Evolutionary conservation across 2,888 invertebrate species (phyloP).

Genomic region (Apamea sordens): DNA sequence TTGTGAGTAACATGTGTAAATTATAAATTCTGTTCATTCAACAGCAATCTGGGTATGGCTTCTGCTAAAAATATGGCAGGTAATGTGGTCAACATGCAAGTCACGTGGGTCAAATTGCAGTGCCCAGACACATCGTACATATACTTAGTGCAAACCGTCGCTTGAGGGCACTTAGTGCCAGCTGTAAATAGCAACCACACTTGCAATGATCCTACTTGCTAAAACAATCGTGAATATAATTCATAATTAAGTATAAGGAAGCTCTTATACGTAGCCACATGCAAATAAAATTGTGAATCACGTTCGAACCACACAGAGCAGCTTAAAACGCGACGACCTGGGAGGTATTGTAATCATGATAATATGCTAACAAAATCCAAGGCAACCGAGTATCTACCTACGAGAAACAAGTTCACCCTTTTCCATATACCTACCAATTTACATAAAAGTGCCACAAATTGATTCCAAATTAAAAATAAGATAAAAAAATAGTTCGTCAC

Average conservation of each 20-base stretch:
- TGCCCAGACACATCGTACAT: neutral
- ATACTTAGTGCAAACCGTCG: neutral
- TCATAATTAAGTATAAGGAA: slow-evolving; percentile 30
- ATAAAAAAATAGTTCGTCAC: slow-evolving; percentile 48
- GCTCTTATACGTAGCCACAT: slow-evolving; percentile 12
- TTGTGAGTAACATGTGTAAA: neutral
- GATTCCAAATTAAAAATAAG: slow-evolving; percentile 43
- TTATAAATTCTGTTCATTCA: neutral
- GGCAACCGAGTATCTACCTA: slow-evolving; percentile 32
- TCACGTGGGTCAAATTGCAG: slow-evolving; percentile 24
- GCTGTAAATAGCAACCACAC: slow-evolving; percentile 31
- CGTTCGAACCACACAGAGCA: slow-evolving; percentile 37
- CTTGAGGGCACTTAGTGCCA: neutral
- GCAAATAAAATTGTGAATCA: slow-evolving; percentile 54
- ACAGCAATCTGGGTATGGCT: neutral
- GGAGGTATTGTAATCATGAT: slow-evolving; percentile 48
- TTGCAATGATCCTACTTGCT: slow-evolving; percentile 11
- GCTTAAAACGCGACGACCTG: slow-evolving; percentile 47
- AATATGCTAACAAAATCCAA: slow-evolving; percentile 32
- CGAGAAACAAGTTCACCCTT: slow-evolving; percentile 61
- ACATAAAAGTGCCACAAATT: slow-evolving; percentile 46
- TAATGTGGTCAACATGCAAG: neutral
- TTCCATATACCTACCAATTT: slow-evolving; percentile 35
- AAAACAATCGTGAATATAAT: slow-evolving; percentile 46
- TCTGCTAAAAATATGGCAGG: neutral